Evolutionary conservation across 2,113 vertebrate genomes (phyloP).

Genomic region (Ondatra zibethicus): DNA sequence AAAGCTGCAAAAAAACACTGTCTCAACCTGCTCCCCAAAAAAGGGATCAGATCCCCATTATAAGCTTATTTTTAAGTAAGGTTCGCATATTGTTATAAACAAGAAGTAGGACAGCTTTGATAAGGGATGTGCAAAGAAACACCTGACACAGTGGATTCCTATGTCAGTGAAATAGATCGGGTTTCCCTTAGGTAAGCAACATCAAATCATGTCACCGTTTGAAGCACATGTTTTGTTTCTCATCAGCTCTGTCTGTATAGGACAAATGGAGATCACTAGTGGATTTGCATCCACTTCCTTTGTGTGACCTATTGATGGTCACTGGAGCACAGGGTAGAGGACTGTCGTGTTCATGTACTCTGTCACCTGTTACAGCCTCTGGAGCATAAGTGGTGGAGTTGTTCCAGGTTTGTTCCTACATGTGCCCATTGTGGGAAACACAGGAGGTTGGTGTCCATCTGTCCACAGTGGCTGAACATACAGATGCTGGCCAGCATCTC

Average conservation of each 20-base stretch:
- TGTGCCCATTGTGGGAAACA: neutral
- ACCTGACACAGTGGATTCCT: neutral
- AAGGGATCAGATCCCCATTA: neutral
- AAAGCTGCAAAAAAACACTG: too few relatives aligned
- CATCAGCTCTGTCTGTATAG: neutral
- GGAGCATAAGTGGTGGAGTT: neutral
- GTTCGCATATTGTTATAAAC: neutral
- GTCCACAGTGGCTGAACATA: neutral
- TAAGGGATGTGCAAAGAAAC: conserved; percentile 2
- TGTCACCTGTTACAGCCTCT: neutral
- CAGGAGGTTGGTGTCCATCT: neutral
- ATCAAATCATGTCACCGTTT: neutral
- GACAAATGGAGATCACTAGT: neutral
- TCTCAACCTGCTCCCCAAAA: neutral
- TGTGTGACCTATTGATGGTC: neutral
- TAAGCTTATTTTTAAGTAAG: neutral
- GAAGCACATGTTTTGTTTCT: neutral
- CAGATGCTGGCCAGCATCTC: neutral
- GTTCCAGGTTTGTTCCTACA: neutral
- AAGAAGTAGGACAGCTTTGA: neutral
- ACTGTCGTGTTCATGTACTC: neutral
- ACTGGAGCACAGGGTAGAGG: neutral
- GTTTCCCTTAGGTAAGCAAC: neutral
- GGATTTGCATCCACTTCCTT: neutral
- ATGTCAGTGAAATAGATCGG: conserved; percentile 17